phyloP scores from a whole-genome alignment of 2,797 vertebrate genomes.

The Microctenopoma steveboyesi region DNA sequence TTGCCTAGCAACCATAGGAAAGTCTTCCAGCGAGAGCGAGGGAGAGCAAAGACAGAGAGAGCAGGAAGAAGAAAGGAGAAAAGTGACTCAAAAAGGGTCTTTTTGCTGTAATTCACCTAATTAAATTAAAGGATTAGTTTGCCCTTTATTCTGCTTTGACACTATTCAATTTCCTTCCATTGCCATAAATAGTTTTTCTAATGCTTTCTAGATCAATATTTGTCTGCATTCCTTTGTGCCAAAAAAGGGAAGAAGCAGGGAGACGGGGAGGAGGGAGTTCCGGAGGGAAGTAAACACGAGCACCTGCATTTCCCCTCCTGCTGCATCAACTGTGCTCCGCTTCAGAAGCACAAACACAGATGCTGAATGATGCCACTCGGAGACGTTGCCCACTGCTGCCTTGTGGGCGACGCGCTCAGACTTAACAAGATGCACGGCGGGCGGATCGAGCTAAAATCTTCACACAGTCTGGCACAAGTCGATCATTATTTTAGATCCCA shows the following conservation, averaged over 20 bases:
- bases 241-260: slow-evolving; percentile 39
- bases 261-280: slow-evolving; percentile 47
- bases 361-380: slow-evolving; percentile 40
- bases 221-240: slow-evolving; percentile 52
- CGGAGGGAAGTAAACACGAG: slow-evolving; percentile 71
- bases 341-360: slow-evolving; percentile 42
- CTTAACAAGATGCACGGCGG: slow-evolving; percentile 40
- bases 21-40: slow-evolving; percentile 59
- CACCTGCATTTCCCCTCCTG: slow-evolving; percentile 69
- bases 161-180: slow-evolving; percentile 64
- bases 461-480: slow-evolving; percentile 8
- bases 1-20: slow-evolving; percentile 79
- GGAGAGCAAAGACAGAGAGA: slow-evolving; percentile 42
- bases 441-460: slow-evolving; percentile 3
- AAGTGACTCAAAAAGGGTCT: slow-evolving; percentile 50
- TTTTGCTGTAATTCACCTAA: slow-evolving; percentile 74
- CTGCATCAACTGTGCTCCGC: slow-evolving; percentile 50
- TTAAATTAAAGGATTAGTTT: slow-evolving; percentile 80
- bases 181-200: slow-evolving; percentile 41
- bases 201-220: slow-evolving; percentile 69
- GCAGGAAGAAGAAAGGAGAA: slow-evolving; percentile 22
- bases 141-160: slow-evolving; percentile 61
- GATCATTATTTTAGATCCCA: slow-evolving; percentile 51
- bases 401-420: slow-evolving; percentile 38
- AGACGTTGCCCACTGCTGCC: slow-evolving; percentile 44